Conservation (phyloP, 2,797 vertebrate genomes). For the Erethizon dorsatum region DNA sequence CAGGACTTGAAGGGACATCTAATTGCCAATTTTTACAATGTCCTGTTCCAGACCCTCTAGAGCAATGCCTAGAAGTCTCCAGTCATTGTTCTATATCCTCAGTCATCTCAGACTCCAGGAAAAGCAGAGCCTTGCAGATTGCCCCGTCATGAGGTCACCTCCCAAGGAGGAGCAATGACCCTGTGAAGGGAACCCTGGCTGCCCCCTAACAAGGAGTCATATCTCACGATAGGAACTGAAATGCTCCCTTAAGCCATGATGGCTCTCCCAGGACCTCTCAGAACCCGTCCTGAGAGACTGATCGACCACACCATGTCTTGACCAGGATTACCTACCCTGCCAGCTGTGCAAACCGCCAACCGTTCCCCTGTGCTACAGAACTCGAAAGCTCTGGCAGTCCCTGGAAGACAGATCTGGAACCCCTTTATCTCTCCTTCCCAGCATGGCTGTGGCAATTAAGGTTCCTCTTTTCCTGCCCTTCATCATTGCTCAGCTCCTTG, state of each 20-base stretch:
- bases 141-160: background rate
- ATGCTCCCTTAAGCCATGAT: background rate
- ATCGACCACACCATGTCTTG: background rate
- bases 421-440: background rate
- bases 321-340: background rate
- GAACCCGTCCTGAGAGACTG: background rate
- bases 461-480: background rate
- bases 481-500: background rate
- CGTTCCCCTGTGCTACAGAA: background rate
- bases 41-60: background rate
- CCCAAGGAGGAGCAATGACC: background rate
- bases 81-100: background rate
- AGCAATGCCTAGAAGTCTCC: background rate
- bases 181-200: background rate
- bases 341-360: background rate
- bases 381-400: background rate
- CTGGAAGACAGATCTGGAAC: background rate
- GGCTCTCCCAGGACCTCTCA: background rate
- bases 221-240: background rate
- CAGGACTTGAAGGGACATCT: background rate
- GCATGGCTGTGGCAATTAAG: background rate
- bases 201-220: background rate
- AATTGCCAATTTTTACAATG: background rate
- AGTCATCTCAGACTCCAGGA: background rate
- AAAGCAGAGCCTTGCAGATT: background rate